Evolutionary conservation across 2,888 invertebrate genomes (phyloP), one percentile per base, ranked within the genome.

Genomic region (Xanthorhoe spadicearia): DNA sequence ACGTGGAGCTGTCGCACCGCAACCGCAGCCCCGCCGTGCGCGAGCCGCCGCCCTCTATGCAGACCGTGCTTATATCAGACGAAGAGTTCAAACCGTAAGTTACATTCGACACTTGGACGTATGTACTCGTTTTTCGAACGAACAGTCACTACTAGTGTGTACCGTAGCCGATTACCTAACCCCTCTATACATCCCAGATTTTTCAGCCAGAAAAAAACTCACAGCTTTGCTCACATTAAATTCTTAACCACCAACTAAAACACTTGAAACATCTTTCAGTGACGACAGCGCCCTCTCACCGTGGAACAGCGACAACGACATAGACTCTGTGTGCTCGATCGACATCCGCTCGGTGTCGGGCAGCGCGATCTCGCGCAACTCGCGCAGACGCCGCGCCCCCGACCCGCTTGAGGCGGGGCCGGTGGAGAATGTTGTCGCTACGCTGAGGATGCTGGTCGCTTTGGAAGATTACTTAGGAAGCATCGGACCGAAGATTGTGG

Each of bases 381-480:
- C 50, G 38, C 59, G 66, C 15, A 48, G 8, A 64, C 13, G 73
- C 74, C 64, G 59, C 60, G 35, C 43, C 8, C 46, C 28, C 7
- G 64, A 64, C 76, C 48, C 84, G 74, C 56, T 73, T 2, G 86
- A 85, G 69, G 85, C 90, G 61, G 86, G 85, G 10, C 90, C 94
- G 50, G 82, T 94, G 0, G 94, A 94, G 64, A 94, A 94, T 54
- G 93, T 96, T 7, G 95, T 96, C 2, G 94, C 94, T 23, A 96
- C 97, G 56, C 85, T 97, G 64, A 93, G 97, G 46, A 90, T 96
- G 70, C 91, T 98, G 0, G 96, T 97, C 0, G 97, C 97, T 0
- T 88, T 98, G 5, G 97, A 98, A 83, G 96, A 96, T 74, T 96
- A 96, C 79, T 88, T 98, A 56, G 97, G 97, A n/a, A 97, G 97